Evolutionary conservation across 2,888 invertebrate species (phyloP), one percentile per base, ranked within the genome.

Genomic region (Chrysomela aeneicollis): DNA sequence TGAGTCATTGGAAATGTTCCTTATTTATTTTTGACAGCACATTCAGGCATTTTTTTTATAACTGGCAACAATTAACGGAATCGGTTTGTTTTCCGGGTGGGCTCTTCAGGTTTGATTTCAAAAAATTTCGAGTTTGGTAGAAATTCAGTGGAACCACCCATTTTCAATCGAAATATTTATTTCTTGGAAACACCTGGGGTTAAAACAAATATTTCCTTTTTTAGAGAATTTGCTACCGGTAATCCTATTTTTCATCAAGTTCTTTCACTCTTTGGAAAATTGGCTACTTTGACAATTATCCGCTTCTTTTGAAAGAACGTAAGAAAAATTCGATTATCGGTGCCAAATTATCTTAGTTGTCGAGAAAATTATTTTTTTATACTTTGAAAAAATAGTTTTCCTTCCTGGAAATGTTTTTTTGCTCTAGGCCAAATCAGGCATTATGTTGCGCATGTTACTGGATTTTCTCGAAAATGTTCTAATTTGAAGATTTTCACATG

Each of bases 1-100:
- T 57, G 19, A 21, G 19, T 59, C 26, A 50, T n/a, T n/a, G n/a
- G 21, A 32, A 42, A 51, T 46, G 26, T 15, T 37, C 18, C 32
- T 59, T n/a, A 46, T 55, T 47, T 60, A 30, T 19, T 30, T 37
- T 30, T 10, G 46, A 55, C 59, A 60, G 64, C 64, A 66, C 68
- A 66, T 69, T 64, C 66, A 69, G 68, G 59, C 62, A 51, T 49
- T 47, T 53, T n/a, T n/a, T 51, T 57, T 64, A 0, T 17, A 35
- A 21, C 64, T 26, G 62, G 61, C 66, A 62, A 59, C 62, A 66
- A 66, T 66, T 58, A 50, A n/a, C 50, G 22, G 64, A 66, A 61
- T 60, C 55, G 61, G 2, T 6, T 30, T 26, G n/a, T 10, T 52
- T 42, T 22, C 4, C 17, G 12, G 42, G 15, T 42, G 15, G 42